A percentile compares a stretch with the other conserved stretches of the same genome.
Evolutionary conservation across 1,140 invertebrate species (phyloP).

Genomic region (Tetragnatha versicolor): DNA sequence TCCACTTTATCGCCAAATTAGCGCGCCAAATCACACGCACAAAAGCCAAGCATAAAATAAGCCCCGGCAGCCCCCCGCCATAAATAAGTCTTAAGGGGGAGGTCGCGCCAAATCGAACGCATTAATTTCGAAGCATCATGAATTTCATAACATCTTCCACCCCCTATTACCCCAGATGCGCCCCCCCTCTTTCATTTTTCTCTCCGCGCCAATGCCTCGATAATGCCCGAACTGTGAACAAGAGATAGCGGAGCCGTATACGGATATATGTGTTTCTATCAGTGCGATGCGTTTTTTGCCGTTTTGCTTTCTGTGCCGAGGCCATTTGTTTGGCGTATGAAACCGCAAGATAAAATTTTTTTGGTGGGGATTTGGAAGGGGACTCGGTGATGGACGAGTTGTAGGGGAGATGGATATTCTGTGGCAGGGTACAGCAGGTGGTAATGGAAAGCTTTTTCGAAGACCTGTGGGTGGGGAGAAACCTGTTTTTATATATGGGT

Average conservation of each 20-base stretch:
- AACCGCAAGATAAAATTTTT: conserved; percentile 50
- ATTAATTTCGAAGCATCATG: conserved; percentile 50
- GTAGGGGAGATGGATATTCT: too few species aligned
- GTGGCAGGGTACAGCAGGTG: too few species aligned
- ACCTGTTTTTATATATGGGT: too few species aligned
- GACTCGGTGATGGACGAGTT: too few species aligned
- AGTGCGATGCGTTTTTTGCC: too few species aligned
- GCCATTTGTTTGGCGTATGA: conserved; percentile 48
- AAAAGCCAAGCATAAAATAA: conserved; percentile 21
- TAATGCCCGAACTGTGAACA: conserved; percentile 54
- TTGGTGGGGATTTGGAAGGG: too few species aligned
- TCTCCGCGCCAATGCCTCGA: conserved; percentile 8
- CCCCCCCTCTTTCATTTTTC: neutral
- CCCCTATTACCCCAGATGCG: neutral
- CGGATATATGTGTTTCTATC: neutral
- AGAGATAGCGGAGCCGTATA: conserved; percentile 36
- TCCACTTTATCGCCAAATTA: too few species aligned
- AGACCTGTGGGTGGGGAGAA: too few species aligned
- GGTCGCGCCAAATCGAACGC: conserved; percentile 1
- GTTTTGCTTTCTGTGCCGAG: conserved; percentile 2
- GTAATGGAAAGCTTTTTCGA: too few species aligned
- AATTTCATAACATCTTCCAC: conserved; percentile 45
- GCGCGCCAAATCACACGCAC: neutral
- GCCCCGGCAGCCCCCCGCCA: conserved; percentile 2
- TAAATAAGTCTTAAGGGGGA: conserved; percentile 43